Evolutionary conservation across 30 jellyfish, hydroid and myxozoan genomes (phyloP), one percentile per base, ranked within the genome.

Genomic region (Aurelia sp.): DNA sequence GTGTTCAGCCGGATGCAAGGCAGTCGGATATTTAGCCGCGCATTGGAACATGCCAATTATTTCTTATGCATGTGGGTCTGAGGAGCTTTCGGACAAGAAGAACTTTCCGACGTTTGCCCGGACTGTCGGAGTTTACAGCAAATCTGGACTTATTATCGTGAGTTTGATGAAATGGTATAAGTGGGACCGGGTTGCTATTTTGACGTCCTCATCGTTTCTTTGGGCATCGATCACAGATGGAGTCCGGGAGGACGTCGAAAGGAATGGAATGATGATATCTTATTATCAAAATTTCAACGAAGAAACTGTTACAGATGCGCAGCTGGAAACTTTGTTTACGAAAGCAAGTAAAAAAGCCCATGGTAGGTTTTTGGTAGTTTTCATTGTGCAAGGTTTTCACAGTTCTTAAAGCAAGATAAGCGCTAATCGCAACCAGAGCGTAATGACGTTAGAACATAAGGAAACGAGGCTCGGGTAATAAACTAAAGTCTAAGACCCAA

Each of bases 1-100:
- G 15, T 91, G 97, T 68, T 68, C 91, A 48, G 97, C 82, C 65
- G 96, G 97, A 5, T 91, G 97, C 80, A 84, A 85, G 78, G 86
- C 84, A 13, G 96, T 74, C 51, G 92, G 93, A 3, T 78, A 20
- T 62, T 62, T 91, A n/a, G 96, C 96, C 35, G 22, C 64, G 0
- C 96, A 91, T 68, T 91, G 96, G 96, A 91, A 91, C 86, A 61
- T 91, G 23, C 97, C 97, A 6, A 69, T 91, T 19, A 77, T 91
- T 55, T 91, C 97, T n/a, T 91, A 91, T 79, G 96, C 96, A 13
- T 91, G 97, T 47, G 97, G 91, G 4, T 89, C 93, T 0, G 88
- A 71, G 20, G 86, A 76, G 17, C 86, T 91, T 31, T 78, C 94
- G 13, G 90, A 76, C 70, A 50, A 66, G 57, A 60, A 30, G 44